These are phyloP conservation scores for Prorops nasuta DNA, from an alignment of 1,140 invertebrate species.

Conservation along the genomic window DNA sequence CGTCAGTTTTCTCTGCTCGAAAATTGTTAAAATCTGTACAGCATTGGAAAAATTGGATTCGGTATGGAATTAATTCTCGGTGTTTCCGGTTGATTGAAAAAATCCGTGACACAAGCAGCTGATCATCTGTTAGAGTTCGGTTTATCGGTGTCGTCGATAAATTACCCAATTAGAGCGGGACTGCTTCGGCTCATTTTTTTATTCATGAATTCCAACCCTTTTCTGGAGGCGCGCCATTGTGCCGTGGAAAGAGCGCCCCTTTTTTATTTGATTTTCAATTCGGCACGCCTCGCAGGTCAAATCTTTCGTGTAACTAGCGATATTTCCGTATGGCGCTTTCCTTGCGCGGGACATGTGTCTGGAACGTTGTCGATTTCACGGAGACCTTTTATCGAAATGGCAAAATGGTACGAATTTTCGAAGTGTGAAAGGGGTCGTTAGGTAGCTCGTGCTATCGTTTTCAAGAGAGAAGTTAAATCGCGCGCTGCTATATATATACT, in stretches of 20 bases:
- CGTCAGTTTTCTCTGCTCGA: too few species aligned
- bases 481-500: too few species aligned
- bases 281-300: constrained; percentile 42
- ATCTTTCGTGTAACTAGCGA: constrained; percentile 53
- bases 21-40: too few species aligned
- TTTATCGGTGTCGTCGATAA: constrained; percentile 35
- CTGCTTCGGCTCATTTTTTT: constrained; percentile 26
- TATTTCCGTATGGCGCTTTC: constrained; percentile 34
- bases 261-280: constrained; percentile 56
- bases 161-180: constrained; percentile 52
- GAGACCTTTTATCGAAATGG: constrained; percentile 27
- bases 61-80: too few species aligned
- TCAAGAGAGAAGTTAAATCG: too few species aligned
- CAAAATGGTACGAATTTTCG: constrained; percentile 26
- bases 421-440: constrained; percentile 40
- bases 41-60: too few species aligned
- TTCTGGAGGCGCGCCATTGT: constrained; percentile 8
- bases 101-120: too few species aligned
- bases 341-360: constrained; percentile 34
- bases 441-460: too few species aligned
- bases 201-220: constrained; percentile 36
- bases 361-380: constrained; percentile 47
- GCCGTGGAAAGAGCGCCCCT: constrained; percentile 25
- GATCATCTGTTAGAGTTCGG: constrained; percentile 9
- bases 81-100: too few species aligned